Conservation (phyloP, 2,888 invertebrate genomes). For the Trachelus iudaicus region DNA sequence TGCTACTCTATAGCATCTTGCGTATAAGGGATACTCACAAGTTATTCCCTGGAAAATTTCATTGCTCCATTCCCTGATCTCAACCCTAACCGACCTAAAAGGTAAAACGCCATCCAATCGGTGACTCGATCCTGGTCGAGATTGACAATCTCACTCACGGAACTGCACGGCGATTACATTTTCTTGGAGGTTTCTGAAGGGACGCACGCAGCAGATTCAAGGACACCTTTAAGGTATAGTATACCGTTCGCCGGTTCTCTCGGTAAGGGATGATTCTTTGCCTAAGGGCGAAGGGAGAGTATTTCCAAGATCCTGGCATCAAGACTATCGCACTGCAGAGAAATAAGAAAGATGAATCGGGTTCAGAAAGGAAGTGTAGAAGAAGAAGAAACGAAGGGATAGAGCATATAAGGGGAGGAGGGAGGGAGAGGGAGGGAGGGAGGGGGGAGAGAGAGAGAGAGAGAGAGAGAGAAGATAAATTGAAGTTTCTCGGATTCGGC, state of each 20-base stretch:
- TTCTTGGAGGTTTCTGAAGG: background rate
- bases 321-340: constrained; percentile 15
- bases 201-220: background rate
- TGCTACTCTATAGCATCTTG: background rate
- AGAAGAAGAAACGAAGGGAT: background rate
- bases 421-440: background rate
- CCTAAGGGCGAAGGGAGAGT: background rate
- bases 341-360: constrained; percentile 23
- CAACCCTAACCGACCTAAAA: background rate
- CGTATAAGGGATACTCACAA: background rate
- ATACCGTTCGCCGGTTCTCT: background rate
- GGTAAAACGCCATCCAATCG: background rate
- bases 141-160: background rate
- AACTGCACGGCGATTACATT: background rate
- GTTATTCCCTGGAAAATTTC: background rate
- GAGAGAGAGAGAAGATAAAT: background rate
- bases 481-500: background rate
- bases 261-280: background rate
- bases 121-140: background rate
- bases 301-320: background rate
- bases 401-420: background rate
- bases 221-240: background rate
- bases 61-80: background rate
- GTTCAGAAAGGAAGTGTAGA: background rate
- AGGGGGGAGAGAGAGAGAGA: background rate